Conservation (phyloP, 1,140 invertebrate species). For the Zaprionus ornatus region DNA sequence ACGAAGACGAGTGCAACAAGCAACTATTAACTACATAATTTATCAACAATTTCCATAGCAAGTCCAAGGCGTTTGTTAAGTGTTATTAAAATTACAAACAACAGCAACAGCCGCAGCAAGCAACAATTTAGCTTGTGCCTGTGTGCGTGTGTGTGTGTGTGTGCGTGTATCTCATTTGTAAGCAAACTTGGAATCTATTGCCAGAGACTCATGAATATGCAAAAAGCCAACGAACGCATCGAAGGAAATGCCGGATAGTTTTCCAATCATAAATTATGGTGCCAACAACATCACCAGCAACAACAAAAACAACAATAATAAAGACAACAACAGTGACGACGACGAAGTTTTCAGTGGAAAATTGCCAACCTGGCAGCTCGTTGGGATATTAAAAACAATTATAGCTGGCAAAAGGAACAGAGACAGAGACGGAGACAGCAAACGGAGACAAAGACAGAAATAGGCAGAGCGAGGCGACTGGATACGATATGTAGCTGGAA, state of each 20-base stretch:
- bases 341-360: constrained; percentile 40
- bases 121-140: constrained; percentile 15
- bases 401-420: constrained; percentile 17
- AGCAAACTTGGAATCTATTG: constrained; percentile 32
- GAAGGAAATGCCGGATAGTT: constrained; percentile 62
- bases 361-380: constrained; percentile 28
- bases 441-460: neutral
- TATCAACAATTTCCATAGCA: constrained; percentile 76
- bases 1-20: constrained; percentile 9
- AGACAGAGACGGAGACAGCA: neutral
- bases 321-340: constrained; percentile 6
- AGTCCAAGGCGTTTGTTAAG: constrained; percentile 77
- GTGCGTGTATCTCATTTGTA: constrained; percentile 24
- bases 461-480: neutral
- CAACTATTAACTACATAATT: constrained; percentile 68
- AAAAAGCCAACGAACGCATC: constrained; percentile 49
- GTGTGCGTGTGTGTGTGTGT: neutral
- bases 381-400: constrained; percentile 49
- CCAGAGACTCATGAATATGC: constrained; percentile 60
- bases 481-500: neutral
- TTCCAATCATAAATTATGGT: constrained; percentile 57
- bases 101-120: constrained; percentile 10
- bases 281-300: constrained; percentile 17
- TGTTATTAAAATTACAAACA: constrained; percentile 72
- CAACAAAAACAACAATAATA: neutral